Conservation (phyloP, 2,888 invertebrate genomes). For the Sarcophaga caerulescens region DNA sequence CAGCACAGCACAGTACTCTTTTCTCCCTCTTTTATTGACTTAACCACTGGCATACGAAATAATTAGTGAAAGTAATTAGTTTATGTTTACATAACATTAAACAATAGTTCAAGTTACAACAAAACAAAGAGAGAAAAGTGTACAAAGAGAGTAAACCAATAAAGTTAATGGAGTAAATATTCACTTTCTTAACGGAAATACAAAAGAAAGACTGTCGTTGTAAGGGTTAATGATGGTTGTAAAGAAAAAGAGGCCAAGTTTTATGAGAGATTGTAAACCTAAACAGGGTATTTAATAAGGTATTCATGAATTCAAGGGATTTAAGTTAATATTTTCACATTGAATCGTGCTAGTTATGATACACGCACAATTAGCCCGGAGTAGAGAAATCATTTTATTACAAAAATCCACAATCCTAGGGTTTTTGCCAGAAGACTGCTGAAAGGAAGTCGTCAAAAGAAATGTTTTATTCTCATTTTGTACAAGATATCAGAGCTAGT, state of each 20-base stretch:
- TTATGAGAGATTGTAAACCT: background rate
- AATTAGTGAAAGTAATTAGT: conserved; percentile 57
- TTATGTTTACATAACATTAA: background rate
- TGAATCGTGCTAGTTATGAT: too few relatives aligned
- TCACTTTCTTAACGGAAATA: background rate
- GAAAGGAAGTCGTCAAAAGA: too few relatives aligned
- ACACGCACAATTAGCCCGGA: too few relatives aligned
- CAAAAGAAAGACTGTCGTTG: background rate
- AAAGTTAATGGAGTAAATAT: background rate
- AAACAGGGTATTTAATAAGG: too few relatives aligned
- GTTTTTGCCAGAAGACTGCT: too few relatives aligned
- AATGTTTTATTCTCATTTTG: too few relatives aligned
- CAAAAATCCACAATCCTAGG: too few relatives aligned
- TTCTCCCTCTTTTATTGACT: conserved; percentile 36
- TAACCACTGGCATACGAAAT: conserved; percentile 50
- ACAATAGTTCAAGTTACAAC: background rate
- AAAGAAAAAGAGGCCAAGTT: background rate
- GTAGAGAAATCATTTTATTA: too few relatives aligned
- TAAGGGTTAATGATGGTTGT: background rate
- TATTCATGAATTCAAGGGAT: too few relatives aligned
- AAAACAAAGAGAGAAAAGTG: background rate
- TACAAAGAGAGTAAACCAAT: background rate
- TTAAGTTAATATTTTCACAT: too few relatives aligned
- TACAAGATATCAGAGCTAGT: too few relatives aligned
- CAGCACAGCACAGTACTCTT: conserved; percentile 6